Evolutionary conservation across 2,797 vertebrate species (phyloP).

Genomic region (Triplophysa bombifrons): DNA sequence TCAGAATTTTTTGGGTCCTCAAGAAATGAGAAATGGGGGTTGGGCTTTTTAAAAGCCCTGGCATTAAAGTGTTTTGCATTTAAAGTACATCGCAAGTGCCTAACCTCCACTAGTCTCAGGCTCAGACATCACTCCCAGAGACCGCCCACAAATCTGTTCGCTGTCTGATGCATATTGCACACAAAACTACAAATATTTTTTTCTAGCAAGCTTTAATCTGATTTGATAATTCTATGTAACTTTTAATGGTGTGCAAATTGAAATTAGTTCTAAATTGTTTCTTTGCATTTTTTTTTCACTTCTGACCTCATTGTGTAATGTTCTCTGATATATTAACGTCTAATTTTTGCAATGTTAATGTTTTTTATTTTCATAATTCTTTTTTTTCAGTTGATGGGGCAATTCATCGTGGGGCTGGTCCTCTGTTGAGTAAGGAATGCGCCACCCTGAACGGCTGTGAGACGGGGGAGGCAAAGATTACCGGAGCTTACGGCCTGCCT

Average conservation of each 20-base stretch:
- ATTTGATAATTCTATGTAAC: background rate
- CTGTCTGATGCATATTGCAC: background rate
- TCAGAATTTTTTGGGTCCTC: conserved; percentile 35
- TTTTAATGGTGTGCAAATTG: background rate
- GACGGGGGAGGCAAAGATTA: conserved; percentile 88
- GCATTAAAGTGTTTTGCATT: conserved; percentile 26
- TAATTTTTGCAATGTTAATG: conserved; percentile 14
- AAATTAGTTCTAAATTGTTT: background rate
- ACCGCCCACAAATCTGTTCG: conserved; percentile 1
- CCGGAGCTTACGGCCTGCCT: conserved; percentile 86
- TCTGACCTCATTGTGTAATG: background rate
- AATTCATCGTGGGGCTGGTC: conserved; percentile 85
- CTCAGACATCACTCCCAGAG: background rate
- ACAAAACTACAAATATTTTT: background rate
- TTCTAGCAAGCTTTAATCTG: background rate
- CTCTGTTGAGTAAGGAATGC: conserved; percentile 84
- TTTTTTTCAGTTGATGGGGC: conserved; percentile 84
- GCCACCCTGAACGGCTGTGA: conserved; percentile 82
- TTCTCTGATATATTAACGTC: background rate
- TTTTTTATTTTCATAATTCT: background rate
- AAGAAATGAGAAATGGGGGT: conserved; percentile 37
- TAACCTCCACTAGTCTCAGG: background rate
- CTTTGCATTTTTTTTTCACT: background rate
- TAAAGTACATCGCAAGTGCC: conserved; percentile 18
- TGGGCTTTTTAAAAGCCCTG: conserved; percentile 4